A percentile compares a stretch with the other conserved stretches of the same genome.
Conservation (phyloP, 2,113 vertebrate genomes). For the Hucho hucho region DNA sequence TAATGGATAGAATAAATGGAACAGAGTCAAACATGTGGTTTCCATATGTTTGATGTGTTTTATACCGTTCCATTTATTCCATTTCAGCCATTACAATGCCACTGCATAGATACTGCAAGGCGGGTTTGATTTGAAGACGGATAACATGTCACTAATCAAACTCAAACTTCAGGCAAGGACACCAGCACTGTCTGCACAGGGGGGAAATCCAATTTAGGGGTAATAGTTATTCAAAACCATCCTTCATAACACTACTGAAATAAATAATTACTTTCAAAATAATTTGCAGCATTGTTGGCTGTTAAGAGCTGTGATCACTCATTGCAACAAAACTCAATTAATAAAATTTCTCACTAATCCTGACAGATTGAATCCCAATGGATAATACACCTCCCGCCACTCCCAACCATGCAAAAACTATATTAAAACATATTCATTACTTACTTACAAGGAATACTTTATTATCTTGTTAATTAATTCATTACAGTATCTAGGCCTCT, state of each 20-base stretch:
- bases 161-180: slow-evolving; percentile 20
- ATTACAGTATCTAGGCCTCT: not conserved
- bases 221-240: slow-evolving; percentile 33
- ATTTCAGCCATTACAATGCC: not conserved
- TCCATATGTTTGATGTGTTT: too few relatives aligned
- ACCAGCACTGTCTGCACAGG: slow-evolving; percentile 11
- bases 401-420: slow-evolving; percentile 19
- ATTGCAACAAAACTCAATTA: slow-evolving; percentile 66
- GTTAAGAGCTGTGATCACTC: slow-evolving; percentile 60
- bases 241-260: slow-evolving; percentile 32
- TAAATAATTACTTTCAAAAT: slow-evolving; percentile 65
- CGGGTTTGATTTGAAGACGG: not conserved
- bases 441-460: too few relatives aligned
- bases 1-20: too few relatives aligned
- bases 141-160: slow-evolving; percentile 8
- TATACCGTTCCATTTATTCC: too few relatives aligned
- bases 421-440: not conserved
- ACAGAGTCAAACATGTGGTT: too few relatives aligned
- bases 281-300: slow-evolving; percentile 64
- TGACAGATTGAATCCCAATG: slow-evolving; percentile 47
- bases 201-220: slow-evolving; percentile 8
- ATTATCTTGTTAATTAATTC: not conserved
- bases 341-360: slow-evolving; percentile 57
- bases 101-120: not conserved
- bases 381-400: slow-evolving; percentile 45